Base-by-base conservation (phyloP, 1,140 invertebrate genomes). In the Phocides pigmalion region DNA sequence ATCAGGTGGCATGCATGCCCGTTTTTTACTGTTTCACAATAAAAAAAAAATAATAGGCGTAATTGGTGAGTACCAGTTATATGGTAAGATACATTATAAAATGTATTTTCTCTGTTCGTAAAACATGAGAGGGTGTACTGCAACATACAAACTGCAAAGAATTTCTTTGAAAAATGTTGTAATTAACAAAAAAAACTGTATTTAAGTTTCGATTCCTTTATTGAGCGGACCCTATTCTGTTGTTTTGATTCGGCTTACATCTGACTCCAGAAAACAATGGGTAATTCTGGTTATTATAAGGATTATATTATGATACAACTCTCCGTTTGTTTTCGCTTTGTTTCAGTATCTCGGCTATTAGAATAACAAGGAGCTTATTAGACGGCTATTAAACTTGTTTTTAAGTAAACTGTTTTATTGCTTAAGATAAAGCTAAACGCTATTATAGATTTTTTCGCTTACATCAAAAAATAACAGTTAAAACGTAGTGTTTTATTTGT, bases 361-460 rank as follows among this genome's bases (percentile, higher is more conserved):
- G 47, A 72, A 67, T 66, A 81, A 76, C 72, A 79, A 70, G 72
- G 44, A 68, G 66, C 67, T 77, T 80, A 85, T 83, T 82, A 85
- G 62, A 70, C 22, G 64, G 63, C 72, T 71, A 76, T 79, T 79
- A 81, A 72, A 76, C 53, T 77, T 72, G 53, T 74, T 81, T 76
- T 69, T 70, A 73, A 58, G 9, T 2, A 11, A 61, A 53, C 16
- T 51, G 56, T 59, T 25, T 4, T 4, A 42, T 15, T 22, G 8
- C n/a, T 1, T 42, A 14, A 42, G 39, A 15, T 0, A 3, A n/a
- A 11, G 39, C 19, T 17, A 56, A 25, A 11, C 15, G 4, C 37
- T 39, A 15, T 25, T 22, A 22, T 3, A 3, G 28, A 32, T 4
- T 4, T 32, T 32, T 9, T 32, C 9, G 8, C 8, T 22, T 22